These are phyloP conservation scores for Leptinotarsa peninsularis DNA, from an alignment of 2,888 invertebrate species.

Conservation along the genomic window DNA sequence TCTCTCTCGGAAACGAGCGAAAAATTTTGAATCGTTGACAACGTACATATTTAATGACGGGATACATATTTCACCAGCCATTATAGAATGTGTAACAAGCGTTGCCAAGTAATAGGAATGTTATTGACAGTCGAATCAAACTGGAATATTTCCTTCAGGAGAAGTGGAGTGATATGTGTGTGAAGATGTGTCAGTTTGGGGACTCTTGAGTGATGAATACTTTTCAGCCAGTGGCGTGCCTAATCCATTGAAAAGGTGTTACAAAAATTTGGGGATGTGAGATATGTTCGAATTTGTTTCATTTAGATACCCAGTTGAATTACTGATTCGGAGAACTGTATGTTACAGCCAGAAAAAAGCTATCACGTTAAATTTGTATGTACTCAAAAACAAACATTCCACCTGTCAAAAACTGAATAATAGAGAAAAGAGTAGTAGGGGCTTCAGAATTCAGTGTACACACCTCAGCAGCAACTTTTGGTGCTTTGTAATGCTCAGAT, in stretches of 20 bases:
- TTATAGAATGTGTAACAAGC: slow-evolving; percentile 32
- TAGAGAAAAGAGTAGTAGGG: too few species aligned
- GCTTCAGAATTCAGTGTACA: too few species aligned
- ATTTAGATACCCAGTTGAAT: too few species aligned
- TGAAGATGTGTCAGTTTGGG: not conserved
- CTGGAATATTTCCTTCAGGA: slow-evolving; percentile 27
- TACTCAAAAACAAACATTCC: too few species aligned
- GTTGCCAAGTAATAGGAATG: slow-evolving; percentile 22
- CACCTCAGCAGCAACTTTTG: too few species aligned
- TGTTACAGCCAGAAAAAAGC: too few species aligned
- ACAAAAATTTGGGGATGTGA: not conserved
- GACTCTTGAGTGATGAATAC: not conserved
- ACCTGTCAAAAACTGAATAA: too few species aligned
- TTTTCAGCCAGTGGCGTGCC: not conserved
- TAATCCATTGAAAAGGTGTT: not conserved
- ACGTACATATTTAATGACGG: slow-evolving; percentile 26
- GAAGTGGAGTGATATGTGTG: not conserved
- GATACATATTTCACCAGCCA: slow-evolving; percentile 27
- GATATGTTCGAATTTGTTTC: not conserved
- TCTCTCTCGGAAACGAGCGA: not conserved
- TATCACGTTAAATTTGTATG: too few species aligned
- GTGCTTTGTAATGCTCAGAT: too few species aligned
- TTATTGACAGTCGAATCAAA: slow-evolving; percentile 34
- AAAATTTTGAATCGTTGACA: not conserved
- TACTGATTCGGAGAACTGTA: too few species aligned